Conservation (phyloP, 1,140 invertebrate genomes). For the Orius insidiosus region DNA sequence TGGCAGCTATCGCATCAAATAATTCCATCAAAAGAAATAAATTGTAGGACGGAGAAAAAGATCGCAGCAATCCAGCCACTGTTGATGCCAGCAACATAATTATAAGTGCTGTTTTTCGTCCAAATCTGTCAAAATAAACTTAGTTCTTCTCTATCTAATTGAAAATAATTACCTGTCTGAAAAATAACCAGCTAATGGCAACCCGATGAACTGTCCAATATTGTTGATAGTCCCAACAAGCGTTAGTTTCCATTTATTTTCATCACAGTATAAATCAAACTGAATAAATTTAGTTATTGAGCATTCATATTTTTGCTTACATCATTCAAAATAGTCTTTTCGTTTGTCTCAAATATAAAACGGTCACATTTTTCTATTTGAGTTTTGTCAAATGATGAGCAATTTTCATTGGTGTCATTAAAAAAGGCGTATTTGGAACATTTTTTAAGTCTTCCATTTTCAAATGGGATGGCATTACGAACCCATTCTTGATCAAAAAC, state of each 20-base stretch:
- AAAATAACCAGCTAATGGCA: conserved; percentile 34
- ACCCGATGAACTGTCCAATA: conserved; percentile 37
- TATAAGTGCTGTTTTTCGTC: conserved; percentile 38
- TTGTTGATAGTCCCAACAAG: conserved; percentile 43
- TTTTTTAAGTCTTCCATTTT: conserved; percentile 16
- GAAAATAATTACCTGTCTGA: conserved; percentile 42
- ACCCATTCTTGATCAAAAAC: conserved; percentile 11
- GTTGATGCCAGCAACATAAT: conserved; percentile 35
- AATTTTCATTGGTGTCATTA: no score
- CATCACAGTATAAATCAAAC: conserved; percentile 36
- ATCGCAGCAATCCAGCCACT: conserved; percentile 33
- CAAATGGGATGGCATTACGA: conserved; percentile 26
- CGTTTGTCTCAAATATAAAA: conserved; percentile 31
- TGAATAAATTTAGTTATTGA: conserved; percentile 17
- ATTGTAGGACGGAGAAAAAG: conserved; percentile 33
- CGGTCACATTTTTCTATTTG: conserved; percentile 25
- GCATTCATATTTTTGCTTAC: no score
- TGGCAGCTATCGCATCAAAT: conserved; percentile 36
- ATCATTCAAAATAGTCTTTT: conserved; percentile 37
- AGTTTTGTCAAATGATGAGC: conserved; percentile 13
- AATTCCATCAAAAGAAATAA: conserved; percentile 36
- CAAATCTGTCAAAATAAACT: conserved; percentile 29
- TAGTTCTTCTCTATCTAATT: no score
- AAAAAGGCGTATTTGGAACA: conserved; percentile 5
- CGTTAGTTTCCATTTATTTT: conserved; percentile 42